Conservation (phyloP, 2,113 vertebrate genomes). For the Ahaetulla prasina region DNA sequence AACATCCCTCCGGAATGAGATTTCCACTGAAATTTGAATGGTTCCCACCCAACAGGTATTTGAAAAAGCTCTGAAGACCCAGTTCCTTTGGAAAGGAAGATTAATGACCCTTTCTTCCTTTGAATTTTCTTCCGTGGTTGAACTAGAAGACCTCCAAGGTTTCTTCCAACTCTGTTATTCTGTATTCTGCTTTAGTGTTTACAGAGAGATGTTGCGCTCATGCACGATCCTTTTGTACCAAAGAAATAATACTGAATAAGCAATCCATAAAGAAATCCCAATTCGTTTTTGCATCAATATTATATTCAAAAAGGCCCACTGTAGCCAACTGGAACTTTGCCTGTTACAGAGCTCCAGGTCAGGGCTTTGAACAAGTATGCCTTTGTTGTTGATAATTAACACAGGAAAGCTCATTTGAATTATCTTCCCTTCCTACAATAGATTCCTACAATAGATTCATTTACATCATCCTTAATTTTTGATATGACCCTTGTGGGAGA, state of each 20-base stretch:
- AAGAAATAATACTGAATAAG: slow-evolving; percentile 6
- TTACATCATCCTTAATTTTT: background rate
- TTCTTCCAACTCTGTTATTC: background rate
- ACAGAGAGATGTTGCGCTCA: background rate
- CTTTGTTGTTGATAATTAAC: background rate
- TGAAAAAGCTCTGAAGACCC: background rate
- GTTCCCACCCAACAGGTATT: background rate
- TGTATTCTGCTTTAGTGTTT: background rate
- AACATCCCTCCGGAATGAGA: background rate
- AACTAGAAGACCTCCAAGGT: background rate
- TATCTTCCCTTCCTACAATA: background rate
- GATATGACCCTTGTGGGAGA: background rate
- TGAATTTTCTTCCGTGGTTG: background rate
- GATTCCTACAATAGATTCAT: background rate
- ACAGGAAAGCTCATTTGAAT: slow-evolving; percentile 16
- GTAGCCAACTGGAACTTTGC: slow-evolving; percentile 24
- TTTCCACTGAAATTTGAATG: background rate
- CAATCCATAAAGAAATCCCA: slow-evolving; percentile 8
- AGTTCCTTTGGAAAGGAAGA: background rate
- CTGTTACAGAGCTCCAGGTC: slow-evolving; percentile 21
- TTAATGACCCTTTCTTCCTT: background rate
- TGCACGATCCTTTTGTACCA: background rate
- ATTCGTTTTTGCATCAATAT: slow-evolving; percentile 16
- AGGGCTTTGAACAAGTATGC: slow-evolving; percentile 23
- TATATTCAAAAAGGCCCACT: slow-evolving; percentile 2